Base-by-base conservation (phyloP, 1,140 invertebrate species). In the Drosophila sturtevanti region DNA sequence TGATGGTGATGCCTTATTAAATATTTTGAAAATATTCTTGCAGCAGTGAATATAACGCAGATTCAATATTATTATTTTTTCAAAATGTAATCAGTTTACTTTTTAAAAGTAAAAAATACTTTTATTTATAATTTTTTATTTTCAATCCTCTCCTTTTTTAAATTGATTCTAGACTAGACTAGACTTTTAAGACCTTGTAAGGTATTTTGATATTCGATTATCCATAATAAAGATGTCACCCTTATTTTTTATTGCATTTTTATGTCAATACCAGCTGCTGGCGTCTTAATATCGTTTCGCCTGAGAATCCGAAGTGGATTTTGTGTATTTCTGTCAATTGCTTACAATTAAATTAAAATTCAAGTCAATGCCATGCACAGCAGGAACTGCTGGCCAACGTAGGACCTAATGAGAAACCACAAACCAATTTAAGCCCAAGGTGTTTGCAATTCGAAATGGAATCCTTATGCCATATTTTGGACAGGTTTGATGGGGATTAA, bases 311-410 rank as follows among this genome's bases (percentile, higher is more conserved):
- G 61, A 63, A 62, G 68, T 56, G 60, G 56, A 67, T 68, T 75
- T 86, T 81, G 64, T 81, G 74, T 85, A 86, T 75, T 86, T 87
- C 81, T 86, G 81, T 86, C 81, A 86, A 87, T 87, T 81, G 81
- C 60, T 68, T 14, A 75, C 71, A 89, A 86, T 87, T 82, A 81
- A 87, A 87, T 86, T 86, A 87, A 82, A 68, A 66, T 82, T 63
- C 51, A 82, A 87, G 84, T 85, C 81, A 85, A 75, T 59, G 70
- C 65, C 77, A 79, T 63, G 58, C 62, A 38, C 69, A 64, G 74
- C 68, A 63, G 77, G 41, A 51, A 38, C 61, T 56, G 55, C 38
- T 64, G 41, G 70, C 54, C 37, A 76, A 37, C 22, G 69, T 34
- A 64, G 68, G 72, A 22, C 72, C 75, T 24, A 41, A 55, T 60